phyloP scores from a whole-genome alignment of 1,140 invertebrate genomes.

The fruit fly (Drosophila melanogaster) region DNA sequence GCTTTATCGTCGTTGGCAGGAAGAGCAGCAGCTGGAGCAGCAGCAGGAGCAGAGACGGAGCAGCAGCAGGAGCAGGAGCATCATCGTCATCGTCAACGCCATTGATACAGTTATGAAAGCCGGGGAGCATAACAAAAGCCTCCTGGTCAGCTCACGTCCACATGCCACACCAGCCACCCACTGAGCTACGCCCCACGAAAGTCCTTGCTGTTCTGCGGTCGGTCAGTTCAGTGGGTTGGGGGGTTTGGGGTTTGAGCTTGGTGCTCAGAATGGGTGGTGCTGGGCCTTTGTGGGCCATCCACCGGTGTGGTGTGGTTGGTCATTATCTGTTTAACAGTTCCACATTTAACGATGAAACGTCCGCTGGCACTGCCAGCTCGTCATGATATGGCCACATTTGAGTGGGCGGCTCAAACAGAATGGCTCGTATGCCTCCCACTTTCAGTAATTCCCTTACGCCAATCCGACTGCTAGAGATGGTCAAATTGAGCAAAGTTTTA shows the following conservation, averaged over 20 bases:
- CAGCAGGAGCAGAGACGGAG: constrained; percentile 1
- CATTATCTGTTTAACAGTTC: constrained; percentile 83
- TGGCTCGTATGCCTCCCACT: constrained; percentile 8
- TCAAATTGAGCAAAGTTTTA: not conserved
- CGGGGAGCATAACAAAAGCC: constrained; percentile 50
- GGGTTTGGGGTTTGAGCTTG: not conserved
- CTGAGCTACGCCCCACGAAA: not conserved
- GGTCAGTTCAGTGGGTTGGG: constrained; percentile 10
- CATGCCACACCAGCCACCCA: not conserved
- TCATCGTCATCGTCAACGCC: constrained; percentile 12
- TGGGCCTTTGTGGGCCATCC: constrained; percentile 8
- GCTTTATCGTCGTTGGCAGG: constrained; percentile 28
- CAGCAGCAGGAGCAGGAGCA: constrained; percentile 11
- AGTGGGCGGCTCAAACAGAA: constrained; percentile 32
- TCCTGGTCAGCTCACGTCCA: constrained; percentile 39
- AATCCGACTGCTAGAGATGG: constrained; percentile 33
- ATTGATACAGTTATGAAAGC: constrained; percentile 65
- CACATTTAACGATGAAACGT: constrained; percentile 75
- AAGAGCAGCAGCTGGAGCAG: constrained; percentile 5
- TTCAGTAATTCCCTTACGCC: constrained; percentile 5
- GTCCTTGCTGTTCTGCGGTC: constrained; percentile 22
- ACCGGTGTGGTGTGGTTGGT: constrained; percentile 50
- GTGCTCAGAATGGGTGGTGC: not conserved
- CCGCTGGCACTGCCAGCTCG: constrained; percentile 44
- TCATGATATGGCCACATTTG: constrained; percentile 66